Evolutionary conservation across 2,797 vertebrate species (phyloP), one percentile per base, ranked within the genome.

Genomic region (Fistularia tabacaria): DNA sequence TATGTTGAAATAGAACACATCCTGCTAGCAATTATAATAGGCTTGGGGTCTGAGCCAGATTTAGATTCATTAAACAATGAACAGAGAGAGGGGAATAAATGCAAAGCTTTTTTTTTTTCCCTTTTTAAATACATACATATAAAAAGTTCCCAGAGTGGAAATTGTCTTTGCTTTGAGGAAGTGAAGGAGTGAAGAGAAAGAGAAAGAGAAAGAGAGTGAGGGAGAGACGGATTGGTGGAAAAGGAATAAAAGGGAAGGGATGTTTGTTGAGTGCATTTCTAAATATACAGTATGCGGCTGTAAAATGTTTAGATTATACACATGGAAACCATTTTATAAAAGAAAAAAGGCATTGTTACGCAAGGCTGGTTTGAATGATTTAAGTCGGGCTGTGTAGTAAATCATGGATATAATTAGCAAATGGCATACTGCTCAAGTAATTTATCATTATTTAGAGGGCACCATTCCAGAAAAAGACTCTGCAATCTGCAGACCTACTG

Each of bases 381-480:
- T 97, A 98, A 98, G 95, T 95, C 95, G 93, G 91, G 94, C 95
- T 96, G 94, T 93, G 94, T 95, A 96, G 96, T 99, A 98, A 99
- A 99, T 99, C 97, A 99, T 95, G 97, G 96, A 96, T 99, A 98
- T 98, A 99, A 99, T 99, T 99, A 99, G 97, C 97, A 99, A 99
- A 98, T 98, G 96, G 95, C 96, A 98, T 95, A 92, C 93, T 94
- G 96, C 96, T 95, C 94, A 95, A 97, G 97, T 94, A 94, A 98
- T 99, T 97, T 95, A 98, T 99, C 97, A 99, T 96, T 96, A 97
- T 97, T 98, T 98, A 95, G 93, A 98, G 95, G 95, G 96, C 95
- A 94, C 92, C 93, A 95, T 97, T 98, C 97, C 95, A 97, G 95
- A 98, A 96, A 96, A 91, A 94, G 93, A 96, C 95, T 94, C 91